Base-by-base conservation (phyloP, 2,888 invertebrate species). In the Athetis lepigone region DNA sequence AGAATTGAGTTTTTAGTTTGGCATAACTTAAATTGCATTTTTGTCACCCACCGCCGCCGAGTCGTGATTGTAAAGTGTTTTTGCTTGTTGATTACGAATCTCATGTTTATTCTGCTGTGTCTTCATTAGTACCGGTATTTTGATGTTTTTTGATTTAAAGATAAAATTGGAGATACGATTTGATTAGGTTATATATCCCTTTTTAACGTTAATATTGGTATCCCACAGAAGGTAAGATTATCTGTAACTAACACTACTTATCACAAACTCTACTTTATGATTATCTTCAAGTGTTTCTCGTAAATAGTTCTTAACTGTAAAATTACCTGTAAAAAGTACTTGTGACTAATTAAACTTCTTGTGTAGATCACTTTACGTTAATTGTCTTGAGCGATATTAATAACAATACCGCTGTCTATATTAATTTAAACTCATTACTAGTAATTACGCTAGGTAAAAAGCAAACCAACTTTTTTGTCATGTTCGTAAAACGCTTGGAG, bases 1-100 rank as follows among this genome's bases (percentile, higher is more conserved):
- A 83, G 88, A 90, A 92, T 91, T 91, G 88, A 88, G 87, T 93
- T 93, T 93, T 93, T 93, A 89, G 87, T 85, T 80, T 77, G 80
- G 88, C 88, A 92, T 92, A 93, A 90, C 91, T 92, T 90, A 94
- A 91, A 93, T 93, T 92, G 93, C 93, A 94, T 93, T 94, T 93
- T 94, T 93, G 94, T 92, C 94, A 93, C 94, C 90, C 89, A 87
- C 84, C 85, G 82, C 81, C 79, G 79, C 68, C 77, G 82, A 63
- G 59, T 75, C 76, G 82, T 85, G 88, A 88, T 88, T 88, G 87
- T 85, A 70, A 61, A 64, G 47, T 73, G 63, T 91, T 92, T 92
- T 92, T 92, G 86, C 75, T 56, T 47, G 66, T 77, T 88, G 88
- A 90, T 91, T 89, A 88, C 84, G 70, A 69, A 56, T 79, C 85